Evolutionary conservation across 1,140 invertebrate genomes (phyloP), one percentile per base, ranked within the genome.

Genomic region (Plectrocnemia conspersa): DNA sequence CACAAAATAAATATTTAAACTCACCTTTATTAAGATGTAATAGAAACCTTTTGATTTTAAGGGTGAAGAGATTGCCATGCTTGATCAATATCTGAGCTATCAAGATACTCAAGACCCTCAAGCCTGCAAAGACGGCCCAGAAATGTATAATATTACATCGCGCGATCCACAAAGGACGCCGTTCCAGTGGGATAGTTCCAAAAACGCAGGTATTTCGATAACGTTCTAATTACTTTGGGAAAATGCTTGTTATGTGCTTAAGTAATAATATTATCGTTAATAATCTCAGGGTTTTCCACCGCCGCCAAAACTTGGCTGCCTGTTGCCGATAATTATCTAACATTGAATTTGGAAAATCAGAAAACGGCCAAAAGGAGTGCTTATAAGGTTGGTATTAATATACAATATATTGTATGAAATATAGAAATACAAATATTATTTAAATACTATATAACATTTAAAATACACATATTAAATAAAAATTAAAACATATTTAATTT

Each of bases 21-120:
- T 35, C n/a, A 35, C 6, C 27, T 7, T 6, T 29, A 6, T 7
- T 29, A 29, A 29, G n/a, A 29, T 29, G 27, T n/a, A 29, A 29
- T 29, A 22, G n/a, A 29, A 29, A 29, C 27, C n/a, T 29, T 7
- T 7, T 24, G 6, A 10, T 40, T 25, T 18, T 52, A 63, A 88
- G 75, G 88, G 88, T 9, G 88, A 91, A 67, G 88, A 91, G 68
- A 77, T 91, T 36, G 88, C 84, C 0, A 90, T 91, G 85, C 65
- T 74, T 25, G 79, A 90, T 68, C 77, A 76, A 19, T 58, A 59
- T 1, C 69, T 77, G 0, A 68, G 63, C 9, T 82, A 70, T 69
- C 59, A 72, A 41, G 70, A 78, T 2, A 80, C 77, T 0, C 65
- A 76, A 18, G 81, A 83, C 68, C 80, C 80, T 0, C 68, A 73